Base-by-base conservation (phyloP, 2,113 vertebrate genomes). In the Misgurnus anguillicaudatus region DNA sequence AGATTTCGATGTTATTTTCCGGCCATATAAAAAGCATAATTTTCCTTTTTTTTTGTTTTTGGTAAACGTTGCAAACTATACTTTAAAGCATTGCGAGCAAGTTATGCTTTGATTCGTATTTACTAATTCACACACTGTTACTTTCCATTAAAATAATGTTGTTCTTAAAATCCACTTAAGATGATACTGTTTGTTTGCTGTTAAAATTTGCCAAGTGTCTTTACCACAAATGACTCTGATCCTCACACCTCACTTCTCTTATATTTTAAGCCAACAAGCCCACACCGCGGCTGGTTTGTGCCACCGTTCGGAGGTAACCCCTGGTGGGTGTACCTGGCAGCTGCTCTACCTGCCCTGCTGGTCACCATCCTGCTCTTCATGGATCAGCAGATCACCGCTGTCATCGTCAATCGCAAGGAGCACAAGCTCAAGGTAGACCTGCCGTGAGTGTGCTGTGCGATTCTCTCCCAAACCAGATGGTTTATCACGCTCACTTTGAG, bases 311-410 rank as follows among this genome's bases (percentile, higher is more conserved):
- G 98, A 86, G 95, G 94, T 70, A 99, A 99, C 86, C 98, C 97
- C 0, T 99, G 97, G 97, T 99, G 98, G 98, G 98, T 99, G 24
- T 98, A 94, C 83, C 88, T 99, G 80, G 95, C 93, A 0, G 92
- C 97, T 0, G 93, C 94, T 24, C 91, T 99, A 55, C 98, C 98
- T 1, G 98, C 98, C 0, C 90, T 99, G 69, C 91, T 99, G 77
- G 97, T 99, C 83, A 99, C 98, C 75, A 99, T 99, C 70, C 93
- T 99, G 87, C 91, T 99, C 85, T 99, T 99, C 85, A 99, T 99
- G 98, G 98, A 99, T 92, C 98, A 99, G 85, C 98, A 99, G 86
- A 98, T 99, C 84, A 99, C 98, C 0, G 98, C 96, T 0, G 98
- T 99, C 79, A 99, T 99, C 0, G 94, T 99, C 88, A 99, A 99